phyloP scores from a whole-genome alignment of 2,797 vertebrate genomes.

The Ambastaia sidthimunki region DNA sequence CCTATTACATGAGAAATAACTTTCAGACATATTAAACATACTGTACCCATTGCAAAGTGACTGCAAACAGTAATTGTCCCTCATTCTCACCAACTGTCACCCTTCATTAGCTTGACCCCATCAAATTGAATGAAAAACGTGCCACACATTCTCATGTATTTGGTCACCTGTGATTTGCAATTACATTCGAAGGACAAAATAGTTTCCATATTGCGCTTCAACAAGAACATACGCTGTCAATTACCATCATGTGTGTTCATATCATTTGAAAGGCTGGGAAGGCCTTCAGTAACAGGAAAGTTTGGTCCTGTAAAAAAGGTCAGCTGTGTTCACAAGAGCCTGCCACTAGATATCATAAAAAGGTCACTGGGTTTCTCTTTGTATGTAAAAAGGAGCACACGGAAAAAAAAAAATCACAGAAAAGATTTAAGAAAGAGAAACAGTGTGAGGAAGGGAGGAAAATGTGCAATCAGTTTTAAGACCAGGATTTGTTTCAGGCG shows the following conservation, averaged over 20 bases:
- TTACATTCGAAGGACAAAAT: conserved; percentile 36
- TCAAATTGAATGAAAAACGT: conserved; percentile 14
- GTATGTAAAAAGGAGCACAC: neutral
- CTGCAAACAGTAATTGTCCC: conserved; percentile 15
- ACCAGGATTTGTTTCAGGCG: conserved; percentile 37
- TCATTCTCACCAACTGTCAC: neutral
- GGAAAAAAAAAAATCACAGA: neutral
- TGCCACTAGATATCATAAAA: conserved; percentile 17
- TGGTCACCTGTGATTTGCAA: conserved; percentile 45
- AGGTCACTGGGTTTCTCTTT: conserved; percentile 33
- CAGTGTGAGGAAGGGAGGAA: neutral
- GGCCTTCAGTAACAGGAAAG: conserved; percentile 19
- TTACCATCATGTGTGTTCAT: conserved; percentile 40
- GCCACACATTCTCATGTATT: conserved; percentile 21
- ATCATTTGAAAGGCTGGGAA: conserved; percentile 27
- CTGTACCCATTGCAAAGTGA: conserved; percentile 29
- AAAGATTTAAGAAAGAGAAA: neutral
- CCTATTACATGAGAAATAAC: neutral
- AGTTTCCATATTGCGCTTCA: conserved; percentile 36
- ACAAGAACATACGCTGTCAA: conserved; percentile 37
- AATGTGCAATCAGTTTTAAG: conserved; percentile 31
- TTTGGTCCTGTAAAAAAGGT: conserved; percentile 15
- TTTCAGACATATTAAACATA: conserved; percentile 32
- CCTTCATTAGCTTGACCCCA: conserved; percentile 38
- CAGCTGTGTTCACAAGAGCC: conserved; percentile 13